phyloP scores from a whole-genome alignment of 2,888 invertebrate genomes.

The Pogonocherus hispidulus region DNA sequence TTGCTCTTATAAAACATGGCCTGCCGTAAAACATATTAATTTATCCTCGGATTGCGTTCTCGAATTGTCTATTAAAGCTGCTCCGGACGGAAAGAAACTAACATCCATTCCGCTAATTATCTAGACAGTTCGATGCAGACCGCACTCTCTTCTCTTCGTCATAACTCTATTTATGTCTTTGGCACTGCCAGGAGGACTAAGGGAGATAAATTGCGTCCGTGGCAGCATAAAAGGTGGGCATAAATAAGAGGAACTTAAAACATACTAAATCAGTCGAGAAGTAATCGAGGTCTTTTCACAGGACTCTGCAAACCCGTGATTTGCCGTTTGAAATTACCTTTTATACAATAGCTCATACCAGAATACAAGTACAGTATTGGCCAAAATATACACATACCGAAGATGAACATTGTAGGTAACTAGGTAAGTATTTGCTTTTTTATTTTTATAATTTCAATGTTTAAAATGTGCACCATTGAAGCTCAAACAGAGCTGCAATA shows the following conservation, averaged over 20 bases:
- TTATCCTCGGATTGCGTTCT: conserved; percentile 13
- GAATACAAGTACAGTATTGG: no score
- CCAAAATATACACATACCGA: no score
- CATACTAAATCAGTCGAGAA: neutral
- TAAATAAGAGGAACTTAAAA: neutral
- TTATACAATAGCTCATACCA: no score
- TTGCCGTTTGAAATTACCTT: neutral
- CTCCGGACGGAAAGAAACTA: conserved; percentile 5
- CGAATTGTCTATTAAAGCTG: conserved; percentile 14
- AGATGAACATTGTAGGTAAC: no score
- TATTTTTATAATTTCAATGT: no score
- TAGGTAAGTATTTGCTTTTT: no score
- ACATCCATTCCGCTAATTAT: conserved; percentile 14
- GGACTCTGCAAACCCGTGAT: neutral
- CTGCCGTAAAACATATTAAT: conserved; percentile 13
- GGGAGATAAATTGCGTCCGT: conserved; percentile 1
- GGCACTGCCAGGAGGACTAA: conserved; percentile 3
- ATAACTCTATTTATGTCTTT: conserved; percentile 6
- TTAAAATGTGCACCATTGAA: no score
- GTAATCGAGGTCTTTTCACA: neutral
- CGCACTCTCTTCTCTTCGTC: neutral
- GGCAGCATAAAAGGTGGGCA: neutral
- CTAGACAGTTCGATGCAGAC: conserved; percentile 5
- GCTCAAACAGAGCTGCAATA: no score
- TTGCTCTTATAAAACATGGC: conserved; percentile 12